phyloP scores from a whole-genome alignment of 2,113 vertebrate species.

The Zosterops borbonicus region DNA sequence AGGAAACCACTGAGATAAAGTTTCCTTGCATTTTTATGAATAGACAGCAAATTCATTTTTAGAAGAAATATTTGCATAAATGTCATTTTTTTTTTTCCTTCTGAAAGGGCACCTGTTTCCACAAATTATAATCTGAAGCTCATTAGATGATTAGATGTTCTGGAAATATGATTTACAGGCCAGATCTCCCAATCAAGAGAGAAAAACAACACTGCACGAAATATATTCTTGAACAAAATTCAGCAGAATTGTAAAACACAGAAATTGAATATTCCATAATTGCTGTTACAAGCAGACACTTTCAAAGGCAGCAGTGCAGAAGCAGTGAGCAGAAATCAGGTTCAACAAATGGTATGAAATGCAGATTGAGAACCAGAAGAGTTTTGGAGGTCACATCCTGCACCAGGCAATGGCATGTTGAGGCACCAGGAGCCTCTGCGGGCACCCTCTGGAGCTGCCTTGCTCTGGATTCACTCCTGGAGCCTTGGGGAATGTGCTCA shows the following conservation, averaged over 20 bases:
- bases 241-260: background rate
- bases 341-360: background rate
- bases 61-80: slow-evolving; percentile 39
- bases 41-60: slow-evolving; percentile 18
- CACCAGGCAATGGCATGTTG: accelerated
- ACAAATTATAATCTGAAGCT: slow-evolving; percentile 25
- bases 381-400: background rate
- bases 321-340: background rate
- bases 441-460: background rate
- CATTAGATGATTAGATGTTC: slow-evolving; percentile 43
- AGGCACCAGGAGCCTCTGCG: background rate
- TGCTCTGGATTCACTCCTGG: background rate
- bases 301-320: background rate
- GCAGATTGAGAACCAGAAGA: background rate
- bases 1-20: slow-evolving; percentile 1
- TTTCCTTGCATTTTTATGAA: slow-evolving; percentile 35
- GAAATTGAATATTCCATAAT: background rate
- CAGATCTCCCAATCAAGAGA: slow-evolving; percentile 15
- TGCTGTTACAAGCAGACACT: background rate
- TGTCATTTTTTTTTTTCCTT: background rate
- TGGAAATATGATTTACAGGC: slow-evolving; percentile 7
- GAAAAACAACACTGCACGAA: background rate
- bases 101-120: slow-evolving; percentile 26
- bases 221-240: background rate
- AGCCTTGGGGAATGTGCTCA: background rate